Percentiles rank a stretch among this genome's conserved stretches.
phyloP scores from a whole-genome alignment of 1,140 invertebrate species.

The Phenacoccus solenopsis region DNA sequence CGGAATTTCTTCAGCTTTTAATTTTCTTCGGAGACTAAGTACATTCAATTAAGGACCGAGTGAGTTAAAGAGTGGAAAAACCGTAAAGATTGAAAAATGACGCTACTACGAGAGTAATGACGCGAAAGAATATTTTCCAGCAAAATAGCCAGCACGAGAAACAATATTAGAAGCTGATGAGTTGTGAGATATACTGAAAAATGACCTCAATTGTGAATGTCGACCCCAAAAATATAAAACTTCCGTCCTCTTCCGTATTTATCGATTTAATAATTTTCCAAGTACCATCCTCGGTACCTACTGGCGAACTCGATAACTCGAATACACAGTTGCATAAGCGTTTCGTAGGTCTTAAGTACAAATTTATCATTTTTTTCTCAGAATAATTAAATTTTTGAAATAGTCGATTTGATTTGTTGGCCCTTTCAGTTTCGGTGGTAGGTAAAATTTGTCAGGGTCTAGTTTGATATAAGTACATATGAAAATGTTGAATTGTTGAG shows the following conservation, averaged over 20 bases:
- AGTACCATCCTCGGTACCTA: not conserved
- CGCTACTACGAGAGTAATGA: not conserved
- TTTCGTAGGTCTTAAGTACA: no score
- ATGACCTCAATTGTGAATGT: not conserved
- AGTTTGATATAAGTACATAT: no score
- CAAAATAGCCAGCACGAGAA: not conserved
- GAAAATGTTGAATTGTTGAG: no score
- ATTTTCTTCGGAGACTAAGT: not conserved
- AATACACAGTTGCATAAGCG: no score
- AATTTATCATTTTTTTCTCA: no score
- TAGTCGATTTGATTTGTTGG: no score
- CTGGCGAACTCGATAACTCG: no score
- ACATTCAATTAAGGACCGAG: not conserved
- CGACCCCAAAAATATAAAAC: not conserved
- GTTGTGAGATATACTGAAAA: slow-evolving; percentile 2
- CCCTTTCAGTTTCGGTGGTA: no score
- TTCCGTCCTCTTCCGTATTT: not conserved
- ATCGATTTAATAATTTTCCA: not conserved
- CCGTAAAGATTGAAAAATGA: not conserved
- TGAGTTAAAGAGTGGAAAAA: not conserved
- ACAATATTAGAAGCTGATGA: not conserved
- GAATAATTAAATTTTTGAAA: no score
- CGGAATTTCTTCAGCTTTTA: not conserved
- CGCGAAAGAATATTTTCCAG: not conserved
- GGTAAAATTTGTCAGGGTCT: no score